Percentiles rank a stretch among this genome's conserved stretches.
Conservation (phyloP, 2,797 vertebrate genomes). For the Sternarchorhynchus goeldii region DNA sequence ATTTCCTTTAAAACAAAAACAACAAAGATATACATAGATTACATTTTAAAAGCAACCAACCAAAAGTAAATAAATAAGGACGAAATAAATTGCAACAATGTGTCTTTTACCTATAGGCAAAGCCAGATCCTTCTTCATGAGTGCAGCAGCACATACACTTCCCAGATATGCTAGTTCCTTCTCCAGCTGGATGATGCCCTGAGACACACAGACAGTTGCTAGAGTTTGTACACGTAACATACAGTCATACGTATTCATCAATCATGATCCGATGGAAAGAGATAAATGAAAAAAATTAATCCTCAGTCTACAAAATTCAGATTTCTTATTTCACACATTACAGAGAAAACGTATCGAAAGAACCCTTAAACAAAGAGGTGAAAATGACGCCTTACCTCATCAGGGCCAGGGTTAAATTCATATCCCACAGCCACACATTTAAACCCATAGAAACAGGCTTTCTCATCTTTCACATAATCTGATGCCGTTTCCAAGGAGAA, state of each 20-base stretch:
- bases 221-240: background rate
- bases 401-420: slow-evolving; percentile 93
- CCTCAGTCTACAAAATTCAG: background rate
- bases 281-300: background rate
- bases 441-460: slow-evolving; percentile 96
- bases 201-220: slow-evolving; percentile 57
- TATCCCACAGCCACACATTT: slow-evolving; percentile 97
- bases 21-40: background rate
- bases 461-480: slow-evolving; percentile 99
- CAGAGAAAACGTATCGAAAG: background rate
- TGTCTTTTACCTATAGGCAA: slow-evolving; percentile 87
- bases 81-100: no score
- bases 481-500: slow-evolving; percentile 98
- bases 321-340: background rate
- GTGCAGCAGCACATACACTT: slow-evolving; percentile 93
- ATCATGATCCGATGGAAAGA: background rate
- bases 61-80: background rate
- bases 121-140: slow-evolving; percentile 99
- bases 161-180: slow-evolving; percentile 96
- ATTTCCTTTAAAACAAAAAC: slow-evolving; percentile 76
- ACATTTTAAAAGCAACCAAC: background rate
- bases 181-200: slow-evolving; percentile 97
- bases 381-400: slow-evolving; percentile 82
- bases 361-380: background rate
- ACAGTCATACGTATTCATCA: background rate